phyloP scores from a whole-genome alignment of 2,888 invertebrate species.

The Agrochola macilenta region DNA sequence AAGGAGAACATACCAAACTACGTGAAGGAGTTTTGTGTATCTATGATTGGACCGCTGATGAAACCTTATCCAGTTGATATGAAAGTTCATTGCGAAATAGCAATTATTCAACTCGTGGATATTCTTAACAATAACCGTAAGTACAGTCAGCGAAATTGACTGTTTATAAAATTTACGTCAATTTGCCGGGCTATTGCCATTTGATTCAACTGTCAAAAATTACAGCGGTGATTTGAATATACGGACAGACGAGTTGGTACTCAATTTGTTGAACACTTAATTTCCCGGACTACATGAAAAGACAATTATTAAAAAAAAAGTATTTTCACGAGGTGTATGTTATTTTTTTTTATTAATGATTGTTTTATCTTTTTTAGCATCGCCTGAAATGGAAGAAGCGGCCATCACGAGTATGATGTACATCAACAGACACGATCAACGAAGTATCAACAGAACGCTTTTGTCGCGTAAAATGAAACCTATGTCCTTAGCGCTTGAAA shows the following conservation, averaged over 20 bases:
- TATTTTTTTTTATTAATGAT: conserved; percentile 1
- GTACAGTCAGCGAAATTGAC: conserved; percentile 63
- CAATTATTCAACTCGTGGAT: conserved; percentile 78
- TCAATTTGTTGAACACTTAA: conserved; percentile 2
- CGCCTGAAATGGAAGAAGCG: conserved; percentile 80
- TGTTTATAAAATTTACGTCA: not conserved
- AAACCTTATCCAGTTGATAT: conserved; percentile 85
- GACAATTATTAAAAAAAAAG: too few relatives aligned
- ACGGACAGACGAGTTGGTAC: not conserved
- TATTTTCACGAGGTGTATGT: not conserved
- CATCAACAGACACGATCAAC: conserved; percentile 79
- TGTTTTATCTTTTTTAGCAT: conserved; percentile 75
- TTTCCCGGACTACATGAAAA: not conserved
- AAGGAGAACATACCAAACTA: conserved; percentile 69
- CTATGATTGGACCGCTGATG: conserved; percentile 81
- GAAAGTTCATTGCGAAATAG: conserved; percentile 84
- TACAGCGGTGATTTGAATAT: not conserved
- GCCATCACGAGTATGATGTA: conserved; percentile 80
- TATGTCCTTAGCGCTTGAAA: conserved; percentile 77
- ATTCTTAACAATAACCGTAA: conserved; percentile 81
- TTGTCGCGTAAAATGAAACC: conserved; percentile 76
- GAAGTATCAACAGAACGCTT: conserved; percentile 75
- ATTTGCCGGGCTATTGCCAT: not conserved
- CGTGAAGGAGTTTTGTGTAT: conserved; percentile 80
- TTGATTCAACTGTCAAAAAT: not conserved